These are phyloP conservation scores for Arion vulgaris DNA, from an alignment of 1,140 invertebrate species.

Conservation along the genomic window DNA sequence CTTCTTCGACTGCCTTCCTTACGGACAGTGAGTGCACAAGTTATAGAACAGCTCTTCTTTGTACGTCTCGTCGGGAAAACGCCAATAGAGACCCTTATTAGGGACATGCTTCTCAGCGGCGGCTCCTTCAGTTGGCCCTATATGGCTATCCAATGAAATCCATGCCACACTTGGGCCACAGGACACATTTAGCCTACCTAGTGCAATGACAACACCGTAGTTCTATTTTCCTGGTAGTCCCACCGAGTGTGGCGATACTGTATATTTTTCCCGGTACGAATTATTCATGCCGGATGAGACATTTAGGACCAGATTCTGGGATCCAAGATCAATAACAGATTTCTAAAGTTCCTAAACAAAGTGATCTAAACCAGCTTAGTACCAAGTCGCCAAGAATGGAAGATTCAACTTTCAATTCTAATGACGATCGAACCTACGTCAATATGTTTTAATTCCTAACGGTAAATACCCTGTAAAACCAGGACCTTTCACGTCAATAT, in stretches of 20 bases:
- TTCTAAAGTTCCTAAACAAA: no score
- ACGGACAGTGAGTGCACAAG: slow-evolving; percentile 91
- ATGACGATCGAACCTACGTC: no score
- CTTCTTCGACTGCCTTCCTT: slow-evolving; percentile 91
- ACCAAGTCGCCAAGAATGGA: no score
- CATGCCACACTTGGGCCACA: slow-evolving; percentile 7
- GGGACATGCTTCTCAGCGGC: slow-evolving; percentile 93
- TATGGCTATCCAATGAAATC: slow-evolving; percentile 79
- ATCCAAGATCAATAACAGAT: no score
- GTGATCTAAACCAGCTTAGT: no score
- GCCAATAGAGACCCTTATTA: slow-evolving; percentile 94
- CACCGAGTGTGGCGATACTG: slow-evolving; percentile 11
- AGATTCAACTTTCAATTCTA: no score
- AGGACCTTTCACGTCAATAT: no score
- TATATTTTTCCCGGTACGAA: neutral
- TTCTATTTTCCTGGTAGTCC: neutral
- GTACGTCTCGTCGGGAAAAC: slow-evolving; percentile 96
- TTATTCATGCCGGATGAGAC: neutral
- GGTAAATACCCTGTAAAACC: no score
- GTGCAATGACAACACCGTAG: neutral
- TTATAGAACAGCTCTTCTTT: slow-evolving; percentile 98
- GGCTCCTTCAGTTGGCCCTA: slow-evolving; percentile 97
- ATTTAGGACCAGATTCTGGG: no score
- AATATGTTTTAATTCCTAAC: no score
- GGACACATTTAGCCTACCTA: neutral